Conservation (phyloP, 2,113 vertebrate genomes). For the Aegypius monachus region DNA sequence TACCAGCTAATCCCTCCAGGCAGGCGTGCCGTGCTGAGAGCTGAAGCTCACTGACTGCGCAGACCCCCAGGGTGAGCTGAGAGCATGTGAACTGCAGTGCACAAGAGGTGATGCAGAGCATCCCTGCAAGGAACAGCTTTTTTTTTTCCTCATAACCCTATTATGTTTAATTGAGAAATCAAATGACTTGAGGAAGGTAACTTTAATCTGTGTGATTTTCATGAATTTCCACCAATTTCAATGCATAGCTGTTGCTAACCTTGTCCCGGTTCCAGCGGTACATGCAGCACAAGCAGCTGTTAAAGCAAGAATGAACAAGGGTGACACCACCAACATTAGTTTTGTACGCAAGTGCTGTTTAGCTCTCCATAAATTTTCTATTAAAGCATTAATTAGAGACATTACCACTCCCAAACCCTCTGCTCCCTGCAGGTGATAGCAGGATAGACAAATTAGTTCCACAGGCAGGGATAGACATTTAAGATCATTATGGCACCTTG, state of each 20-base stretch:
- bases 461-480: neutral
- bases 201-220: neutral
- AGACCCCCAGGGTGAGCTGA: neutral
- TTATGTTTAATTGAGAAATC: neutral
- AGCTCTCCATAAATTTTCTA: neutral
- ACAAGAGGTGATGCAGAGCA: neutral
- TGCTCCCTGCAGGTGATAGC: neutral
- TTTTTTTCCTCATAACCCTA: neutral
- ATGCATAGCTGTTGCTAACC: neutral
- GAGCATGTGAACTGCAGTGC: fast-evolving
- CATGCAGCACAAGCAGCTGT: neutral
- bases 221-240: neutral
- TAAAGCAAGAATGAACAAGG: neutral
- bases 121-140: neutral
- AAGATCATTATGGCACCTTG: neutral
- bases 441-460: neutral
- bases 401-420: neutral
- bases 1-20: neutral
- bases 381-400: neutral
- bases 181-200: neutral
- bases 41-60: fast-evolving
- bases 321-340: neutral
- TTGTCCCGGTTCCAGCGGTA: neutral
- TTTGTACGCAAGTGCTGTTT: neutral
- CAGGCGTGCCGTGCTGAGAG: fast-evolving